These are phyloP conservation scores for Stratiomys singularior DNA, from an alignment of 2,888 invertebrate genomes.

Conservation along the genomic window DNA sequence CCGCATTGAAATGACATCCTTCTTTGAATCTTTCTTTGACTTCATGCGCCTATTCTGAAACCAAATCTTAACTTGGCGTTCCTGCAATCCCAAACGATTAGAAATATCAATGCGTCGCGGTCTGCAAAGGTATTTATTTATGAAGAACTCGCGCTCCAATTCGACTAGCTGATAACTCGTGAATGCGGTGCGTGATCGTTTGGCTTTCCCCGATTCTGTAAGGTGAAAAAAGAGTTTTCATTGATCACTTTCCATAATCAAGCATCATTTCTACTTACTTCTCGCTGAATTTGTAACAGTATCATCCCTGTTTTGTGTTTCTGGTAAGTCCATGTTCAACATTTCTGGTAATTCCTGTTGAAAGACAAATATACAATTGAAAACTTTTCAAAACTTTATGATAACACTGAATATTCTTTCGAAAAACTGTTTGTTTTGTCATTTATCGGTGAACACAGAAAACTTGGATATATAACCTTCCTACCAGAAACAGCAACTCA, in stretches of 20 bases:
- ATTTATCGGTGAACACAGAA: too few species aligned
- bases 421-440: too few species aligned
- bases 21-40: too few species aligned
- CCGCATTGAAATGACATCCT: too few species aligned
- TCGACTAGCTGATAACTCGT: conserved; percentile 93
- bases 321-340: background rate
- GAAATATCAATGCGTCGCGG: conserved; percentile 92
- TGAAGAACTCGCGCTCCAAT: conserved; percentile 93
- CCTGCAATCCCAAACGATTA: conserved; percentile 86
- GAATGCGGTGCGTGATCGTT: conserved; percentile 77
- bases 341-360: background rate
- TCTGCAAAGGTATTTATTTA: conserved; percentile 89
- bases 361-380: too few species aligned
- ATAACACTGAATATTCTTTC: too few species aligned
- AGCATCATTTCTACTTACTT: conserved; percentile 5
- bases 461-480: too few species aligned
- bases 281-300: background rate
- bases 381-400: too few species aligned
- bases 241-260: background rate
- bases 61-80: conserved; percentile 84
- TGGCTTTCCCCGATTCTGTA: background rate
- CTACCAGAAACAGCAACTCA: background rate
- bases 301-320: background rate
- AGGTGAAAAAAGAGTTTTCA: background rate
- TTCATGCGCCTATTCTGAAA: conserved; percentile 56